phyloP scores from a whole-genome alignment of 1,140 invertebrate genomes.

The Chironomus striatipennis region DNA sequence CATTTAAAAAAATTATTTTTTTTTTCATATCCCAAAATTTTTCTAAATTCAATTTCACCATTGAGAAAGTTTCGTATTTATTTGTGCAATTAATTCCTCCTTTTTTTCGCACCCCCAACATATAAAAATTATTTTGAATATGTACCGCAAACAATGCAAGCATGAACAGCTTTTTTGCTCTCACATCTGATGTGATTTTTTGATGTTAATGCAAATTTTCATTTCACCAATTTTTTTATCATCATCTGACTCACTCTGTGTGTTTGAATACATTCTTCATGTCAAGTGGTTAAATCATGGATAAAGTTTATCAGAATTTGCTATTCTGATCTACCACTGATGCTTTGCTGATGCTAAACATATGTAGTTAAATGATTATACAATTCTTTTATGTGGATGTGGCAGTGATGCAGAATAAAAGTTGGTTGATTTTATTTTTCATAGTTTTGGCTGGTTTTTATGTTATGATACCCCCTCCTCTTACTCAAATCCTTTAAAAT shows the following conservation, averaged over 20 bases:
- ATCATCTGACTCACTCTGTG: not conserved
- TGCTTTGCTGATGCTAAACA: constrained; percentile 1
- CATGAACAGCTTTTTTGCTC: not conserved
- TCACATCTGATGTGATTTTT: constrained; percentile 3
- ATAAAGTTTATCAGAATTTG: not conserved
- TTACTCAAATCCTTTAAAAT: too few species aligned
- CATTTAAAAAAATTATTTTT: too few species aligned
- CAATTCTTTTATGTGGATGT: too few species aligned
- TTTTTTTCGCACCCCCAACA: too few species aligned
- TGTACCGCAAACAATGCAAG: not conserved
- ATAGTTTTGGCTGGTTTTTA: too few species aligned
- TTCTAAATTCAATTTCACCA: too few species aligned
- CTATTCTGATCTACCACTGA: not conserved
- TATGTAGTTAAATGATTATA: not conserved
- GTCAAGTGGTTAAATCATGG: constrained; percentile 12
- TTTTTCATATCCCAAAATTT: too few species aligned
- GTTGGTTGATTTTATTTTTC: not conserved
- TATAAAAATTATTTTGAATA: too few species aligned
- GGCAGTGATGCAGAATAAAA: not conserved
- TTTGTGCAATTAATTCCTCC: too few species aligned
- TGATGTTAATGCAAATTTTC: constrained; percentile 14
- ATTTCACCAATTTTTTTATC: not conserved
- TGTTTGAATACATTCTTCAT: constrained; percentile 14
- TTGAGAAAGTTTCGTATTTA: too few species aligned
- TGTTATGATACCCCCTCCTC: too few species aligned